Evolutionary conservation across 2,113 vertebrate genomes (phyloP).

Genomic region (Rhipidura dahli): DNA sequence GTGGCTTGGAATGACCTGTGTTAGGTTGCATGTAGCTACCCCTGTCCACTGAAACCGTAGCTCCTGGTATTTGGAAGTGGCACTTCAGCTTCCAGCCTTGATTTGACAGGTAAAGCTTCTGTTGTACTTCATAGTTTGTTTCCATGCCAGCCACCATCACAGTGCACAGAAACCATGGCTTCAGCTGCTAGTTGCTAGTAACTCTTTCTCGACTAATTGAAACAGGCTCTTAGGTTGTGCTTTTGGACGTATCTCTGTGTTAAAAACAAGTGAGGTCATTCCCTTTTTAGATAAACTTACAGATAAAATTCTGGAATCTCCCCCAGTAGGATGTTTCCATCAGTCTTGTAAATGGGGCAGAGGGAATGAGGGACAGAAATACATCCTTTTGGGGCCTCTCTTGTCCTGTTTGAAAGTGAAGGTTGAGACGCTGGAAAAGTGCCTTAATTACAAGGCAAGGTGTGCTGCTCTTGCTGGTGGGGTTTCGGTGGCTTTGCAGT

Average conservation of each 20-base stretch:
- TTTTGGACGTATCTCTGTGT: neutral
- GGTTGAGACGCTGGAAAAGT: neutral
- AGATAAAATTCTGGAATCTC: neutral
- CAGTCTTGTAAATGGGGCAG: neutral
- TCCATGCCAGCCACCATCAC: neutral
- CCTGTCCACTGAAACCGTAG: neutral
- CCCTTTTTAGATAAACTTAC: neutral
- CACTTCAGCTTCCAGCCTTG: neutral
- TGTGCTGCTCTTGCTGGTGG: neutral
- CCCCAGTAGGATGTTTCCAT: neutral
- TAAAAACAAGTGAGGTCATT: neutral
- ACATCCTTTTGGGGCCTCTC: neutral
- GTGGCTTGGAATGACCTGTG: neutral
- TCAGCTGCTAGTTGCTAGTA: neutral
- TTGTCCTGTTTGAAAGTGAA: neutral
- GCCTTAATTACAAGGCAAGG: neutral
- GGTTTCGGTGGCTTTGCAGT: neutral
- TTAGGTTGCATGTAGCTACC: neutral
- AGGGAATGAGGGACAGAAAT: neutral
- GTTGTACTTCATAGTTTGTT: neutral
- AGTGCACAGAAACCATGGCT: neutral
- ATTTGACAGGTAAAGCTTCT: neutral
- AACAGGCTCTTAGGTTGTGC: neutral
- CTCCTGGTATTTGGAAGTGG: neutral
- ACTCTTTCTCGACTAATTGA: neutral